phyloP scores from a whole-genome alignment of 2,113 vertebrate genomes.

The Cephalophus harveyi region DNA sequence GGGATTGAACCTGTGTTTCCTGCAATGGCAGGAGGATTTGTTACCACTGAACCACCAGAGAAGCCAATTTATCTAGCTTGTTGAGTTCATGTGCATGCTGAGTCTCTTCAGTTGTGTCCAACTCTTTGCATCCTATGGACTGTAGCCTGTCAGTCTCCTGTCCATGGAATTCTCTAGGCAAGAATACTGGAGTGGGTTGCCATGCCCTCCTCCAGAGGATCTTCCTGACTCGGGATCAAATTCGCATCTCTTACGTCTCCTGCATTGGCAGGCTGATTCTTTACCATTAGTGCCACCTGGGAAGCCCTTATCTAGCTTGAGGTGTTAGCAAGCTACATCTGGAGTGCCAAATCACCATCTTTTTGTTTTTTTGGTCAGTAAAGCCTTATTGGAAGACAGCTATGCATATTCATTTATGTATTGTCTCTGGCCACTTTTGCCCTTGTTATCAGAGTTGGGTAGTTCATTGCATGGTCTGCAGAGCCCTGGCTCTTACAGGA shows the following conservation, averaged over 20 bases:
- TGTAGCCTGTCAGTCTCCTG: background rate
- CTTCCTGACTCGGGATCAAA: background rate
- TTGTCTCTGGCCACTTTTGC: background rate
- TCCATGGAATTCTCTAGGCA: background rate
- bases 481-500: background rate
- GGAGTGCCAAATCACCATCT: background rate
- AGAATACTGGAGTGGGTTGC: background rate
- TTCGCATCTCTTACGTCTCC: background rate
- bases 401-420: background rate
- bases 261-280: background rate
- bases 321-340: background rate
- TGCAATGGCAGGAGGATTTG: background rate
- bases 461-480: background rate
- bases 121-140: background rate
- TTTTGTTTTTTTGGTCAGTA: background rate
- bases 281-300: background rate
- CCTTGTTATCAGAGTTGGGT: background rate
- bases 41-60: background rate
- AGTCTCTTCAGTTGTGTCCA: background rate
- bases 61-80: background rate
- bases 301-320: background rate
- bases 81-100: background rate
- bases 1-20: background rate
- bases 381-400: background rate
- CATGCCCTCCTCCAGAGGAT: background rate